Evolutionary conservation across 2,888 invertebrate genomes (phyloP).

Genomic region (Nezara viridula): DNA sequence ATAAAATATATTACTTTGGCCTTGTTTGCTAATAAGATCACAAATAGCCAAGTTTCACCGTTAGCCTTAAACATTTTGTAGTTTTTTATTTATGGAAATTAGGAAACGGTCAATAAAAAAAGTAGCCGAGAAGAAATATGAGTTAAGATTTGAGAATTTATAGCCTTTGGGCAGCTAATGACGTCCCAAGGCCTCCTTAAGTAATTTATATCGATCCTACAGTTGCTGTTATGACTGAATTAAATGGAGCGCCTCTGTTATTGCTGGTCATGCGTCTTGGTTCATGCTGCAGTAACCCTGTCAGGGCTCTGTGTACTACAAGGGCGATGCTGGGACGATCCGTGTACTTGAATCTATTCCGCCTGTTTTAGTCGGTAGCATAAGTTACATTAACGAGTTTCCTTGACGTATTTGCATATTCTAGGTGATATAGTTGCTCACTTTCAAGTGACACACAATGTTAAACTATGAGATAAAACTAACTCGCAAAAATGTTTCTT

Average conservation of each 20-base stretch:
- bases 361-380: neutral
- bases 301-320: neutral
- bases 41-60: constrained; percentile 31
- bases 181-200: neutral
- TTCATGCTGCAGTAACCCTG: neutral
- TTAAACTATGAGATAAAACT: too few relatives aligned
- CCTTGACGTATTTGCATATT: neutral
- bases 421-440: neutral
- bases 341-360: neutral
- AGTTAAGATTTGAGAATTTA: constrained; percentile 10
- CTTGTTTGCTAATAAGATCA: constrained; percentile 41
- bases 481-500: too few relatives aligned
- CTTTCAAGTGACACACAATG: too few relatives aligned
- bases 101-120: neutral
- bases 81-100: constrained; percentile 35
- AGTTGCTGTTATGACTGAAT: neutral
- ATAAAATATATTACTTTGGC: constrained; percentile 28
- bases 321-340: neutral
- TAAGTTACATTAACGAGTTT: neutral
- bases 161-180: neutral
- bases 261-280: neutral
- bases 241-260: neutral
- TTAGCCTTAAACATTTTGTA: constrained; percentile 18
- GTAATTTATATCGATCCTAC: constrained; percentile 22
- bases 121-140: neutral